Base-by-base conservation (phyloP, 37 sponge, comb jelly and placozoan species). In the Tethya wilhelma region DNA sequence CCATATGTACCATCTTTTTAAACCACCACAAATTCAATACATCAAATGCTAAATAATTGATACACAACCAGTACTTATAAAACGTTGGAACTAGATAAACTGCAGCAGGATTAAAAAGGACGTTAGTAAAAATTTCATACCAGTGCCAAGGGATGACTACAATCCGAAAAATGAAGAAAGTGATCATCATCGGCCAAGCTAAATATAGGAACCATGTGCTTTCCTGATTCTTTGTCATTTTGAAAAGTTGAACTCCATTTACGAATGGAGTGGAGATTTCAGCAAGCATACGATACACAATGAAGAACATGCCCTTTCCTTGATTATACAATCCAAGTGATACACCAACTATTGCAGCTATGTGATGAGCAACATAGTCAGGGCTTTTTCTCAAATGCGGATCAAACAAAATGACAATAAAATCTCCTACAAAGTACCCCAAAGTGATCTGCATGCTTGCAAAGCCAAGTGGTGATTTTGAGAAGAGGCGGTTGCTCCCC, bases 201-300 rank as follows among this genome's bases (percentile, higher is more conserved):
- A 69, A 59, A 1, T 80, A 2, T 20, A 77, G n/a, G 56, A 57
- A 84, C 59, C 60, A 33, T 0, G 4, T 39, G 0, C 62, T 26
- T 7, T 44, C 36, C 26, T 87, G 68, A 11, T 57, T 62, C 1
- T 75, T 46, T 0, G 80, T 20, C 20, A 56, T 55, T 22, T 64
- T 19, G 25, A 84, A 63, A 38, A 60, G 26, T 63, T 68, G 56
- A 45, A 63, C 64, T 20, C 84, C 14, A 69, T 92, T 83, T 17
- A 87, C 89, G 75, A 84, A 79, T 55, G 84, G 79, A 22, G 93
- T 87, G 7, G 93, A 92, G 12, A 73, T 25, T 39, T 92, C 89
- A 2, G 84, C 28, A 32, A 80, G 49, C 5, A 79, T 34, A 0
- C 88, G 83, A 71, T 72, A 77, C 2, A 78, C 33, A 4, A 91